Evolutionary conservation across 2,888 invertebrate species (phyloP).

Genomic region (Melikaiella ostensackeni): DNA sequence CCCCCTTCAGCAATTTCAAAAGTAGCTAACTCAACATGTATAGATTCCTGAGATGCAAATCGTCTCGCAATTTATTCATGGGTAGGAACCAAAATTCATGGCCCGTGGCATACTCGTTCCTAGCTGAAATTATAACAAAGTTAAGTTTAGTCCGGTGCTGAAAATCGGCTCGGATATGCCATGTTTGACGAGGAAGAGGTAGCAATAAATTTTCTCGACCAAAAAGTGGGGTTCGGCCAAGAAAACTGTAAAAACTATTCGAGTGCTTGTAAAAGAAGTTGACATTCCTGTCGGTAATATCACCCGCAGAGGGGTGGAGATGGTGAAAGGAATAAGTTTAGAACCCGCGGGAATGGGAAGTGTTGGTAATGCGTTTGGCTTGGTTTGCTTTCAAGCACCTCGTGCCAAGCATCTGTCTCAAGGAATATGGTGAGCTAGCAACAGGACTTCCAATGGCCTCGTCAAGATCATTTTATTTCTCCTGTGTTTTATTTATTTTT

Average conservation of each 20-base stretch:
- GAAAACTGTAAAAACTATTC: conserved; percentile 17
- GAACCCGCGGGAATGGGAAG: conserved; percentile 46
- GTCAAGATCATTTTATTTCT: too few relatives aligned
- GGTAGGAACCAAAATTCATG: conserved; percentile 55
- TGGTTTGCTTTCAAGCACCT: conserved; percentile 48
- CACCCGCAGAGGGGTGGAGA: conserved; percentile 37
- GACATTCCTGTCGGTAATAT: conserved; percentile 44
- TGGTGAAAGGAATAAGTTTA: conserved; percentile 35
- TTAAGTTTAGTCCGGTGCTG: conserved; percentile 44
- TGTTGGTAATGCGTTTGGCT: conserved; percentile 44
- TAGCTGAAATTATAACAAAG: conserved; percentile 56
- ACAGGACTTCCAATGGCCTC: background rate
- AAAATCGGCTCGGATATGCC: conserved; percentile 16
- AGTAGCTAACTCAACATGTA: background rate
- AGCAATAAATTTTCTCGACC: conserved; percentile 18
- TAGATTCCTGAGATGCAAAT: conserved; percentile 65
- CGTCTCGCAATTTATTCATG: conserved; percentile 71
- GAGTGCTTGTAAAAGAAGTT: conserved; percentile 15
- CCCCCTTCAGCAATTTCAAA: background rate
- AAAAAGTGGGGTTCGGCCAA: background rate
- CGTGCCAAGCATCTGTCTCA: conserved; percentile 29
- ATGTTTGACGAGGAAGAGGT: background rate
- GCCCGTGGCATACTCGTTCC: conserved; percentile 51
- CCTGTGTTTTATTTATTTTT: too few relatives aligned
- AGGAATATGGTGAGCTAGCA: conserved; percentile 5